Evolutionary conservation across 2,797 vertebrate species (phyloP), one percentile per base, ranked within the genome.

Genomic region (Moxostoma hubbsi): DNA sequence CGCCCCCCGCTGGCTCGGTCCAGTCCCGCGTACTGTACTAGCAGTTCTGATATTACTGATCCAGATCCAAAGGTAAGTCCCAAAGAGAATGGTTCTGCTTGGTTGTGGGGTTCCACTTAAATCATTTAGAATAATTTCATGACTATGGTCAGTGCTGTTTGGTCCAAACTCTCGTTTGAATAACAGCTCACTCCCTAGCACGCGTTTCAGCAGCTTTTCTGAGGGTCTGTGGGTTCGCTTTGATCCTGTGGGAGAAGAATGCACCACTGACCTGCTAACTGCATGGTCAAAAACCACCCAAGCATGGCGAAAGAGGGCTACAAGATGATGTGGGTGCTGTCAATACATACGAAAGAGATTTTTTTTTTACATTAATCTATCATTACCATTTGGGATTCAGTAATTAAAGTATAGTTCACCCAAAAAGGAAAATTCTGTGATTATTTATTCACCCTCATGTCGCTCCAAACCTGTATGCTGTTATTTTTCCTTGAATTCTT

Each of bases 11-110:
- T 98, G 87, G 96, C 97, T 80, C 94, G 97, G 0, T 98, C 97
- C 68, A 98, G 96, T 50, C 97, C 97, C 0, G 97, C 97, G 6
- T 98, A 98, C 90, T 98, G 97, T 92, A 98, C 97, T 0, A 98
- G 97, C 95, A 98, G 97, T 94, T 98, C 97, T 0, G 97, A 98
- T 91, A 98, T 98, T 89, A 98, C 97, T 0, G 97, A 98, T 81
- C 97, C 97, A 0, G 96, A 97, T 84, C 94, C 95, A 83, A 98
- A 98, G 94, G 93, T 94, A 92, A 93, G 92, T 90, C 77, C 54
- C 55, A 15, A 16, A 78, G 58, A 36, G 63, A 82, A 75, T 75
- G 63, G 43, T 68, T 55, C 6, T 69, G 24, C 64, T 59, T 53
- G 59, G 71, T 58, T 67, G 73, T 53, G 24, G 75, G 71, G 36